Evolutionary conservation across 2,888 invertebrate genomes (phyloP).

Genomic region (Cerastis rubricosa): DNA sequence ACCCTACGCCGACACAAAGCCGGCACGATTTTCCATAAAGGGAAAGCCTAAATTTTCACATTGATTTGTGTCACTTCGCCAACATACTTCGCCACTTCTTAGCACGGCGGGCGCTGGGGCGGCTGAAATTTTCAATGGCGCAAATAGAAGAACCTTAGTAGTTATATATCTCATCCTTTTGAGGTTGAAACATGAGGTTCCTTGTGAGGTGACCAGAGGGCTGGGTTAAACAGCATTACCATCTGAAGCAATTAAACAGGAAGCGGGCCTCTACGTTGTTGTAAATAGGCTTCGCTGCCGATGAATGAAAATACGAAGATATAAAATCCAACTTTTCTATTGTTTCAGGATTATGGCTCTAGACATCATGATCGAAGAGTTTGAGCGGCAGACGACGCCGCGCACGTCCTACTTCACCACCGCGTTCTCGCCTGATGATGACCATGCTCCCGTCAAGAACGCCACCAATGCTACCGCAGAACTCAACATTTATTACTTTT

Average conservation of each 20-base stretch:
- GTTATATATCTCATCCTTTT: background rate
- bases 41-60: background rate
- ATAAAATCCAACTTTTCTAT: background rate
- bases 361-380: conserved; percentile 77
- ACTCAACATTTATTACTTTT: conserved; percentile 82
- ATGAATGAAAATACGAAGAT: background rate
- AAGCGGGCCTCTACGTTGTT: background rate
- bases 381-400: conserved; percentile 76
- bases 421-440: conserved; percentile 66
- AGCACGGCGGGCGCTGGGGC: background rate
- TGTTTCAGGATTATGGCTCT: conserved; percentile 81
- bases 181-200: background rate
- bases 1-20: conserved; percentile 1
- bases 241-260: background rate
- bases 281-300: background rate
- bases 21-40: conserved; percentile 17
- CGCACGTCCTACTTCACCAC: conserved; percentile 76
- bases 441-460: conserved; percentile 66
- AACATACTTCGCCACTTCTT: background rate
- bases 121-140: background rate
- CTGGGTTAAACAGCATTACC: background rate
- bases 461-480: conserved; percentile 71
- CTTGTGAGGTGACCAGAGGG: background rate
- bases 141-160: background rate
- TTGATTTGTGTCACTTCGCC: background rate